These are phyloP conservation scores for Diglossa cyanea DNA, from an alignment of 2,797 vertebrate genomes.

Conservation along the genomic window DNA sequence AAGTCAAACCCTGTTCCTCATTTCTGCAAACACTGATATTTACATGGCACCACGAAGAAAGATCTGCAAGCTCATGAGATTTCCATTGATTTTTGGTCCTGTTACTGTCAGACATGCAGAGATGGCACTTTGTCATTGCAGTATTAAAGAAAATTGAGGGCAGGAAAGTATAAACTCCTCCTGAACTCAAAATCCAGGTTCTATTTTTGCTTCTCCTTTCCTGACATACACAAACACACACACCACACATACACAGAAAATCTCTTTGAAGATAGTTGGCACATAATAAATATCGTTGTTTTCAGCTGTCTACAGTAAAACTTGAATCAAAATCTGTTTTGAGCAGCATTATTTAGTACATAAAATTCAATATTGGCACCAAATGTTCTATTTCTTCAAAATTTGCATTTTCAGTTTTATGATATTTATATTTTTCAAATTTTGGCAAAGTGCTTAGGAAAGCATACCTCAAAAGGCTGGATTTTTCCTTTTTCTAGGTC, in stretches of 20 bases:
- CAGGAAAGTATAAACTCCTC: neutral
- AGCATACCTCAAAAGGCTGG: neutral
- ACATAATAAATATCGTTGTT: neutral
- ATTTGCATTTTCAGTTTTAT: neutral
- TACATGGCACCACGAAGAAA: neutral
- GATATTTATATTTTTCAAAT: neutral
- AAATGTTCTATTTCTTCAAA: slow-evolving; percentile 18
- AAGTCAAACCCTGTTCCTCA: neutral
- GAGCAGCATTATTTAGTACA: too few relatives aligned
- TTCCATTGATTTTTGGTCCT: neutral
- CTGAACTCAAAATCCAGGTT: neutral
- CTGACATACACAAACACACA: neutral
- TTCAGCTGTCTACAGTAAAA: neutral
- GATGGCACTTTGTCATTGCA: neutral
- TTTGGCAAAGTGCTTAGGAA: neutral
- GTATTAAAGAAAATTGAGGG: neutral
- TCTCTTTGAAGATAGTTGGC: neutral
- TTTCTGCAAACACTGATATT: neutral
- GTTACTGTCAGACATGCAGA: neutral
- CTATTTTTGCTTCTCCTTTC: neutral
- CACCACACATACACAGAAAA: neutral
- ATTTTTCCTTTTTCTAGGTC: neutral
- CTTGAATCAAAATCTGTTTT: neutral
- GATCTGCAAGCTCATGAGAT: neutral
- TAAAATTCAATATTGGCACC: neutral